These are phyloP conservation scores for Styela clava DNA, from an alignment of 23 tunicate species.

Conservation along the genomic window DNA sequence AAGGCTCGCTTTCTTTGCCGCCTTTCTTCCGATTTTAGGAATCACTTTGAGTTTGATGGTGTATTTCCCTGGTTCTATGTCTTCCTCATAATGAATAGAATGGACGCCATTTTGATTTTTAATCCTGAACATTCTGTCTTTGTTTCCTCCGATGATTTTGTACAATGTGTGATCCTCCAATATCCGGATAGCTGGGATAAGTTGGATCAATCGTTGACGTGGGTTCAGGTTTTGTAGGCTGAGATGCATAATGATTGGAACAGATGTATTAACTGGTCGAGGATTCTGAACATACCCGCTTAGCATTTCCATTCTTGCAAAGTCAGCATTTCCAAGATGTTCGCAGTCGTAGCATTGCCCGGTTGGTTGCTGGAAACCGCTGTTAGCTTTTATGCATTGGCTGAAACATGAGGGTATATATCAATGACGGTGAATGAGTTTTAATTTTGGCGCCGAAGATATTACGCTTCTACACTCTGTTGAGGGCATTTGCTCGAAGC, in stretches of 20 bases:
- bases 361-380: constrained; percentile 78
- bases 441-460: too few species aligned
- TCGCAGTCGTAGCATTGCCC: constrained; percentile 28
- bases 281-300: constrained; percentile 49
- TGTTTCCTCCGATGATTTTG: constrained; percentile 74
- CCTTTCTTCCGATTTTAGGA: neutral
- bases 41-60: neutral
- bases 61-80: constrained; percentile 6
- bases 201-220: constrained; percentile 39
- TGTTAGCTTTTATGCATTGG: constrained; percentile 54
- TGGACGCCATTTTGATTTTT: constrained; percentile 34
- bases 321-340: constrained; percentile 36
- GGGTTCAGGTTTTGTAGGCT: constrained; percentile 36
- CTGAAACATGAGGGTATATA: constrained; percentile 37
- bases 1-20: neutral
- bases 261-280: constrained; percentile 49
- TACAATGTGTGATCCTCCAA: constrained; percentile 58
- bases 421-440: too few species aligned
- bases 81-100: constrained; percentile 38
- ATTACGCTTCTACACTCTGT: too few species aligned
- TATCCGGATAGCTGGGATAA: constrained; percentile 68
- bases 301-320: constrained; percentile 26
- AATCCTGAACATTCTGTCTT: constrained; percentile 58
- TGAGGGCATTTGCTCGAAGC: too few species aligned
- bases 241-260: constrained; percentile 58